Evolutionary conservation across 92 coral and sea anemone species (phyloP).

Genomic region (Epizoanthus rinbou): DNA sequence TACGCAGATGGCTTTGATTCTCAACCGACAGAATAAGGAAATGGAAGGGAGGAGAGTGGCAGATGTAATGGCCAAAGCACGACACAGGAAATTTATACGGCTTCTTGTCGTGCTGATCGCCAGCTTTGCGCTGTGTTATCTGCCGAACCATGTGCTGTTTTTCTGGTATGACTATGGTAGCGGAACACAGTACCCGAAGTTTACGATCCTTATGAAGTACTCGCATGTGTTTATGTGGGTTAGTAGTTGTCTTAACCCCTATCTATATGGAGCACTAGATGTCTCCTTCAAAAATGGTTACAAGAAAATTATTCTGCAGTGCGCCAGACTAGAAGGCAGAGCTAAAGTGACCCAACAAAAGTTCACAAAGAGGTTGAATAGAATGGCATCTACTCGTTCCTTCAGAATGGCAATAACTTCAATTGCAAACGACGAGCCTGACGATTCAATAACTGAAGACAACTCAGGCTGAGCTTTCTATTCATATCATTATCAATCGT

Average conservation of each 20-base stretch:
- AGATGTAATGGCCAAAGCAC: conserved; percentile 65
- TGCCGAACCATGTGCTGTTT: conserved; percentile 93
- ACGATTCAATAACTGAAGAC: not conserved
- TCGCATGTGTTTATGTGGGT: conserved; percentile 93
- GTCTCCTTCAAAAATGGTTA: conserved; percentile 82
- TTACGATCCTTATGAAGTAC: conserved; percentile 88
- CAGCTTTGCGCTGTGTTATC: conserved; percentile 91
- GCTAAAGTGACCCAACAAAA: conserved; percentile 76
- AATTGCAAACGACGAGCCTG: conserved; percentile 20
- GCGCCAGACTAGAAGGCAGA: conserved; percentile 82
- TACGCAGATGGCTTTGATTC: conserved; percentile 78
- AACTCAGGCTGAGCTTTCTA: not conserved
- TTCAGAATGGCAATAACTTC: conserved; percentile 34
- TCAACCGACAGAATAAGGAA: conserved; percentile 68
- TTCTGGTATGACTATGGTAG: conserved; percentile 94
- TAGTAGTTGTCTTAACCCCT: conserved; percentile 92
- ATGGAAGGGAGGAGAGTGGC: conserved; percentile 70
- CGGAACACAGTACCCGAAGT: conserved; percentile 77
- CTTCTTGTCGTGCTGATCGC: conserved; percentile 82
- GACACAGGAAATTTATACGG: conserved; percentile 87
- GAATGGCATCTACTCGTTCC: conserved; percentile 42
- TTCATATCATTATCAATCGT: no score
- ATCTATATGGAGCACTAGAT: conserved; percentile 94
- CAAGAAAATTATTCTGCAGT: conserved; percentile 69
- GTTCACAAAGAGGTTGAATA: conserved; percentile 64